Base-by-base conservation (phyloP, 2,113 vertebrate genomes). In the Lepidothrix coronata region DNA sequence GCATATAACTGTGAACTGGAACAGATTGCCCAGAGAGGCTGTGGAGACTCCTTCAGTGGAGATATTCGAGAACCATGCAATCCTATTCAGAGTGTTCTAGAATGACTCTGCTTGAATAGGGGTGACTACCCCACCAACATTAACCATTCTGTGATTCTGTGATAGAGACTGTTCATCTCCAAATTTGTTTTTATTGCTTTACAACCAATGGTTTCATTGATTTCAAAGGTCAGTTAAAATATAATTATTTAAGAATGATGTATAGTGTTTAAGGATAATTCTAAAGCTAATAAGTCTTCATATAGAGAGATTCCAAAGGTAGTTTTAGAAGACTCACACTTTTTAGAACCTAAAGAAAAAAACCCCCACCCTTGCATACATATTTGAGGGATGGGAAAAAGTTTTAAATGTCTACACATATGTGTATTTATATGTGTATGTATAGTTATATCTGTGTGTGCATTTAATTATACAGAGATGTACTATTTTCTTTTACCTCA, bases 291-390 rank as follows among this genome's bases (percentile, higher is more conserved):
- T 35, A 15, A 37, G 20, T 22, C 4, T 12, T 51, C 27, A 52
- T 27, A 16, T 4, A 70, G 25, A 82, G 12, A 31, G 14, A 58
- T 54, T 20, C 12, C 9, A 62, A 91, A 81, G 10, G 0, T 2
- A 49, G 41, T 79, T 82, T 82, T 23, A 49, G 31, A 74, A 87
- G 33, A 75, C 5, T 55, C 3, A 2, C 37, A 22, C 24, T 37
- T 67, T 74, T 93, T 39, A 48, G 12, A 74, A 52, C 7, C 6
- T 48, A 51, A 37, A 51, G 37, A 23, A 31, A 37, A 30, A 72
- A 16, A 20, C 0, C 0, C 0, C 0, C 1, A 10, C 12, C 1
- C 6, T 46, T 80, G 9, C 19, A 19, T 28, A 22, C 27, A 3
- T 21, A 35, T 67, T 58, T 66, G 23, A 74, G 3, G 12, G 20